These are phyloP conservation scores for Apocheima hispidaria DNA, from an alignment of 2,888 invertebrate species.

Conservation along the genomic window DNA sequence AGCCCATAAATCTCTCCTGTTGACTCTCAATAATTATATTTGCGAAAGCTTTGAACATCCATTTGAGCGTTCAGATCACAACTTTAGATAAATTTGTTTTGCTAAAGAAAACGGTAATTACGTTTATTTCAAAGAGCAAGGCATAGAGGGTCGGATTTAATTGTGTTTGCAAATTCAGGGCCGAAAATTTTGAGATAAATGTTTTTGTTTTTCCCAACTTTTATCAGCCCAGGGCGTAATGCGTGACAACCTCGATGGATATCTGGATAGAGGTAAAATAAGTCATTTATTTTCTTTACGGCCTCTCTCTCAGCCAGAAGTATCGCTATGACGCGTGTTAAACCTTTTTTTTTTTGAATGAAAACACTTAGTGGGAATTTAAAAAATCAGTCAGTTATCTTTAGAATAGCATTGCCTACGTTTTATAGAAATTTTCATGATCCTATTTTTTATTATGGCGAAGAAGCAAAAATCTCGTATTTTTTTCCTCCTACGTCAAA, in stretches of 20 bases:
- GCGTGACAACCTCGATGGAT: conserved; percentile 1
- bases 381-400: no score
- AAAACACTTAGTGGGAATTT: no score
- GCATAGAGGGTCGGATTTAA: conserved; percentile 22
- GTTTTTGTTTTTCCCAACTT: conserved; percentile 18
- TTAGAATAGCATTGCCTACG: no score
- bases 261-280: neutral
- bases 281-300: neutral
- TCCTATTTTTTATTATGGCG: no score
- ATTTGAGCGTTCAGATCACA: conserved; percentile 29
- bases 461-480: no score
- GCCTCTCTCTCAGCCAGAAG: no score
- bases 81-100: conserved; percentile 38
- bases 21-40: conserved; percentile 42
- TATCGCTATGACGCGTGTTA: no score
- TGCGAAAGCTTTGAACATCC: conserved; percentile 36
- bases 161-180: conserved; percentile 28
- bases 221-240: neutral
- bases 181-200: conserved; percentile 8
- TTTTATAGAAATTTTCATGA: no score
- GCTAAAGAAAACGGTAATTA: conserved; percentile 41
- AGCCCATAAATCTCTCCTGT: conserved; percentile 23
- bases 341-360: no score
- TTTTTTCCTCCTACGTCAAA: no score
- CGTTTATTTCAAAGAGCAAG: conserved; percentile 34